These are phyloP conservation scores for Hypanus sabinus DNA, from an alignment of 2,113 vertebrate species.

Conservation along the genomic window DNA sequence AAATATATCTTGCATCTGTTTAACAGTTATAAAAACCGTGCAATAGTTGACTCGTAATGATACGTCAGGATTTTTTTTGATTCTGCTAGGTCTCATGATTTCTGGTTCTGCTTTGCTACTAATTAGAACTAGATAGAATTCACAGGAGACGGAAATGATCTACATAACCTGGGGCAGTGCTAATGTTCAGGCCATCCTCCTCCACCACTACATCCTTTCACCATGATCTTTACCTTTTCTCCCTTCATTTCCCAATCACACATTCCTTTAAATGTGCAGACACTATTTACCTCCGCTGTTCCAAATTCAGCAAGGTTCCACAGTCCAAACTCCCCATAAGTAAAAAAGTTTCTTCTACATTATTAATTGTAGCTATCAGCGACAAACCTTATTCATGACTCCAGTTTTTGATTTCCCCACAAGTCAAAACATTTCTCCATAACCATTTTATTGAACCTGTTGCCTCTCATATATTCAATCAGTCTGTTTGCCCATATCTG, in stretches of 20 bases:
- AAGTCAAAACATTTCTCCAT: not conserved
- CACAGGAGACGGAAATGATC: not conserved
- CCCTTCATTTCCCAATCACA: not conserved
- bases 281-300: not conserved
- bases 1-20: not conserved
- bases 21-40: not conserved
- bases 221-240: not conserved
- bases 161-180: not conserved
- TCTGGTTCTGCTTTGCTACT: not conserved
- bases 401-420: not conserved
- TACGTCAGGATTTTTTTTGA: not conserved
- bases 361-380: not conserved
- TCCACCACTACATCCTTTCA: not conserved
- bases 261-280: not conserved
- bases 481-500: not conserved
- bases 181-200: not conserved
- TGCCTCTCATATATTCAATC: not conserved
- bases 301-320: not conserved
- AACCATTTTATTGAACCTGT: not conserved
- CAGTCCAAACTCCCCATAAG: not conserved
- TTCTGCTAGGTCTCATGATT: not conserved
- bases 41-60: not conserved
- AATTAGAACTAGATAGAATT: not conserved
- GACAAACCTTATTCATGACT: not conserved
- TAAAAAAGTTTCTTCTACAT: not conserved